Evolutionary conservation across 2,113 vertebrate genomes (phyloP).

Genomic region (Rhagologus leucostigma): DNA sequence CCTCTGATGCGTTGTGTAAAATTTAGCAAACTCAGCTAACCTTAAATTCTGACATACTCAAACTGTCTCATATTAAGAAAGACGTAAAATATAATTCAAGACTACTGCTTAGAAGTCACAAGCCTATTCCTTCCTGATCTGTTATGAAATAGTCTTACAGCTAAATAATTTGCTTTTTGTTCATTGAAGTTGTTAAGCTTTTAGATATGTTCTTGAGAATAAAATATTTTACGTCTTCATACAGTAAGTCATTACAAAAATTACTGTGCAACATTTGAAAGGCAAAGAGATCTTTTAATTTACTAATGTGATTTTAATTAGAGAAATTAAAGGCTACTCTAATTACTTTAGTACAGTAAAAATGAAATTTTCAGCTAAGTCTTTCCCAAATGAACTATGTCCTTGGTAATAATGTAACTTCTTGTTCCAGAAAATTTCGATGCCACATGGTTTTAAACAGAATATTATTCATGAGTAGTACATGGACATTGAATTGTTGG

Average conservation of each 20-base stretch:
- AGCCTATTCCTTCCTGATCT: background rate
- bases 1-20: background rate
- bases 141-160: background rate
- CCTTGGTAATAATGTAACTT: background rate
- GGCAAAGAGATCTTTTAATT: background rate
- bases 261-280: background rate
- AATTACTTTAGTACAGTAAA: background rate
- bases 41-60: background rate
- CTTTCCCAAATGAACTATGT: background rate
- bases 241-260: background rate
- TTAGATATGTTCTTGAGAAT: background rate
- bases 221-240: background rate
- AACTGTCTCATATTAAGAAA: background rate
- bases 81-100: background rate
- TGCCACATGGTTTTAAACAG: background rate
- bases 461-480: background rate
- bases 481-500: background rate
- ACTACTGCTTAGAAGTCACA: background rate
- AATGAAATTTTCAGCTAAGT: background rate
- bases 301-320: constrained; percentile 2
- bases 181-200: background rate
- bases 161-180: background rate
- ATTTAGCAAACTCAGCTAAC: background rate
- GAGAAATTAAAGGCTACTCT: background rate
- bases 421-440: background rate